phyloP scores from a whole-genome alignment of 2,113 vertebrate genomes.

The Hassar affinis region DNA sequence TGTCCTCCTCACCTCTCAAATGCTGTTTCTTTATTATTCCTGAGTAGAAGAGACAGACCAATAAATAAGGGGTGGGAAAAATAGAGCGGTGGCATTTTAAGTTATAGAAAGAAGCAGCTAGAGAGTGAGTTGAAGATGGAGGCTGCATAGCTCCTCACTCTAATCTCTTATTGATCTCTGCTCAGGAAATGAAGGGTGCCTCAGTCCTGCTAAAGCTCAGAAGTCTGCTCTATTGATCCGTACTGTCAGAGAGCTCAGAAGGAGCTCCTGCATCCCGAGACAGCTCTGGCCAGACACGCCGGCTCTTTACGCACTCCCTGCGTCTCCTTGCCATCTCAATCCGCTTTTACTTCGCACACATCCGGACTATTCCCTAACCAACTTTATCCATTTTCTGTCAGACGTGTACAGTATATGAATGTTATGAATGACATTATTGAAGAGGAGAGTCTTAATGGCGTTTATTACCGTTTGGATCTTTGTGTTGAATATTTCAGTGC shows the following conservation, averaged over 20 bases:
- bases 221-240: slow-evolving; percentile 58
- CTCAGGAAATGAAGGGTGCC: slow-evolving; percentile 55
- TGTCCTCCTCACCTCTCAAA: slow-evolving; percentile 12
- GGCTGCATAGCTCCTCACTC: slow-evolving; percentile 39
- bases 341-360: neutral
- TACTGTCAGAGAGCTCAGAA: slow-evolving; percentile 51
- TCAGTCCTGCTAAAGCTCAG: slow-evolving; percentile 38
- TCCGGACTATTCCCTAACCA: slow-evolving; percentile 19
- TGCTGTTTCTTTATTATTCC: slow-evolving; percentile 8
- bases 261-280: slow-evolving; percentile 35
- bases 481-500: neutral
- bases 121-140: slow-evolving; percentile 42
- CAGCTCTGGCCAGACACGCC: slow-evolving; percentile 31
- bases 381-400: slow-evolving; percentile 18
- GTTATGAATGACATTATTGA: neutral
- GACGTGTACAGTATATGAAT: neutral
- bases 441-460: no score
- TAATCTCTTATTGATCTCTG: slow-evolving; percentile 64
- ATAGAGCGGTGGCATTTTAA: slow-evolving; percentile 56
- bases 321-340: neutral
- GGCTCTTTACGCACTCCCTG: neutral
- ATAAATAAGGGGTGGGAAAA: slow-evolving; percentile 53
- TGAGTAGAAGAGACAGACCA: neutral
- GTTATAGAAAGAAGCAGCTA: slow-evolving; percentile 50
- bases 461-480: neutral